phyloP scores from a whole-genome alignment of 2,888 invertebrate genomes.

The Brachyptera putata region DNA sequence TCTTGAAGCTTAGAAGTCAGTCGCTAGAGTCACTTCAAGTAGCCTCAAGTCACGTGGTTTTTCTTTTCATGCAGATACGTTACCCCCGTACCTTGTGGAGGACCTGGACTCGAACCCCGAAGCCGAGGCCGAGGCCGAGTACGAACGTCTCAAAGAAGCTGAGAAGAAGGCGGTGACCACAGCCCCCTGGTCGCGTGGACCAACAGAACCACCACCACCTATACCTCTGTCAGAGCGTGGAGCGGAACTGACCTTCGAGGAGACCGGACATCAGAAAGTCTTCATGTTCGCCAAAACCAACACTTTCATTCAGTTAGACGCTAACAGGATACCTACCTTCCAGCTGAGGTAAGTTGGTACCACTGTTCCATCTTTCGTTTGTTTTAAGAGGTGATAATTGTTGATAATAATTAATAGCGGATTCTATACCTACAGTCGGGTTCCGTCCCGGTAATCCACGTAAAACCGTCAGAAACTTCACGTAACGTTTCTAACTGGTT shows the following conservation, averaged over 20 bases:
- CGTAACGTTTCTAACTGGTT: too few relatives aligned
- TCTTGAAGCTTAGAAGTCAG: too few relatives aligned
- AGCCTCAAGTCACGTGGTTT: too few relatives aligned
- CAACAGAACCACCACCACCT: conserved; percentile 48
- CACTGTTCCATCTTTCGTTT: too few relatives aligned
- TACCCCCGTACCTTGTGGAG: conserved; percentile 48
- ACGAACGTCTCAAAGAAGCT: too few relatives aligned
- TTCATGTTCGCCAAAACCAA: conserved; percentile 90
- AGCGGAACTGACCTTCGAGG: conserved; percentile 76
- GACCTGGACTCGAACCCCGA: conserved; percentile 35
- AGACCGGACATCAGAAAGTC: conserved; percentile 78
- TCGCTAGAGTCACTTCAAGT: too few relatives aligned
- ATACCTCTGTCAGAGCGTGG: conserved; percentile 72
- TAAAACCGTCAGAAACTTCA: too few relatives aligned
- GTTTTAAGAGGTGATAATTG: too few relatives aligned
- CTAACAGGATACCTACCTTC: conserved; percentile 85
- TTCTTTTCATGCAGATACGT: too few relatives aligned
- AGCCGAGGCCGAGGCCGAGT: conserved; percentile 14
- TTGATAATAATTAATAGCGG: too few relatives aligned
- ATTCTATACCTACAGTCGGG: too few relatives aligned
- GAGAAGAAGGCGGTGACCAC: conserved; percentile 5
- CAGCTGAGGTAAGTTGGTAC: conserved; percentile 65
- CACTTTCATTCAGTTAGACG: conserved; percentile 85
- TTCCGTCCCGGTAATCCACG: too few relatives aligned
- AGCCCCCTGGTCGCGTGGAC: neutral